Conservation (phyloP, 1,140 invertebrate species). For the Papilio machaon region DNA sequence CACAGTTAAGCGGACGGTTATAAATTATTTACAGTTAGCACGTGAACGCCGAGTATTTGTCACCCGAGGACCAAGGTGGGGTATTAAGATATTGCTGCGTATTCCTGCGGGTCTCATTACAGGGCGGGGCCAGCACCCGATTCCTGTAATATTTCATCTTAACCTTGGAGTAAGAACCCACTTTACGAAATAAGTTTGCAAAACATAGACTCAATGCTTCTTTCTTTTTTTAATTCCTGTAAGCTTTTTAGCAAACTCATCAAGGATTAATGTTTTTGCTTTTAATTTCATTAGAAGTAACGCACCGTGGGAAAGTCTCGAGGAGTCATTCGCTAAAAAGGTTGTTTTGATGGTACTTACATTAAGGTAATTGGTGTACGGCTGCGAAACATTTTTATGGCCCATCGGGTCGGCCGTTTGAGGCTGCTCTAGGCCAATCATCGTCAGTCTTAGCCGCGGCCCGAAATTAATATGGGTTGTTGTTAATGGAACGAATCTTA, state of each 20-base stretch:
- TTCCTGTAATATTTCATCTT: slow-evolving; percentile 77
- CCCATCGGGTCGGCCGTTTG: slow-evolving; percentile 67
- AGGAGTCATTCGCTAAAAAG: slow-evolving; percentile 70
- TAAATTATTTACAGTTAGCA: slow-evolving; percentile 79
- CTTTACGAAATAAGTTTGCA: slow-evolving; percentile 46
- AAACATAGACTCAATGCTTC: slow-evolving; percentile 18
- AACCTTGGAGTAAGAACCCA: slow-evolving; percentile 54
- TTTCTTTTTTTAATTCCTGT: slow-evolving; percentile 8
- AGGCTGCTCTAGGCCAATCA: slow-evolving; percentile 65
- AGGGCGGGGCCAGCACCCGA: slow-evolving; percentile 60
- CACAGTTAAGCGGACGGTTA: slow-evolving; percentile 70
- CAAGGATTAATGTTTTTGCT: slow-evolving; percentile 51
- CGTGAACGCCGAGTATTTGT: slow-evolving; percentile 76
- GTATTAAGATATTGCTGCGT: slow-evolving; percentile 81
- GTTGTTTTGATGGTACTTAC: slow-evolving; percentile 76
- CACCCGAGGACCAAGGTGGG: slow-evolving; percentile 65
- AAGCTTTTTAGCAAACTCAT: slow-evolving; percentile 29
- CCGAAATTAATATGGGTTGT: slow-evolving; percentile 67
- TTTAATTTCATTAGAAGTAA: slow-evolving; percentile 72
- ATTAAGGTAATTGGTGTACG: slow-evolving; percentile 78
- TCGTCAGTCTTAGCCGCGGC: slow-evolving; percentile 68
- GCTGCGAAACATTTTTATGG: slow-evolving; percentile 75
- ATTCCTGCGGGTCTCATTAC: slow-evolving; percentile 79
- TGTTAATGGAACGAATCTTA: slow-evolving; percentile 73
- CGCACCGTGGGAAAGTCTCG: slow-evolving; percentile 62